These are phyloP conservation scores for Phycodurus eques DNA, from an alignment of 2,113 vertebrate genomes.

Conservation along the genomic window DNA sequence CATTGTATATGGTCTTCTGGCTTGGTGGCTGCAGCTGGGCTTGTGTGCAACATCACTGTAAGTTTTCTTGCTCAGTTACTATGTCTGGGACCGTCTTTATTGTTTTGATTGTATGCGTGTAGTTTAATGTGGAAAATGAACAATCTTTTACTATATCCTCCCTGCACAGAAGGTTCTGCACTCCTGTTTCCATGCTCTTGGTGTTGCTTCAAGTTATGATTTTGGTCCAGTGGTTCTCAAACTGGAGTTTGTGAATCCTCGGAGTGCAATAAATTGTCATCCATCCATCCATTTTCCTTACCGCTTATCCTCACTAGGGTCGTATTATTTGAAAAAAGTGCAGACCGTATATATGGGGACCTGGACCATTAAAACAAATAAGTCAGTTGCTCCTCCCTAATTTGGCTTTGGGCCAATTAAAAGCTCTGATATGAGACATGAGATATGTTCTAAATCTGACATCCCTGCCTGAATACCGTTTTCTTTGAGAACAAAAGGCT, in stretches of 20 bases:
- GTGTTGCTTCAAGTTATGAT: background rate
- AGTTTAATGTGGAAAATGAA: background rate
- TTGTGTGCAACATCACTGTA: slow-evolving; percentile 51
- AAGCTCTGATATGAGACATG: too few relatives aligned
- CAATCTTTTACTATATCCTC: background rate
- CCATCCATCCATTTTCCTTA: too few relatives aligned
- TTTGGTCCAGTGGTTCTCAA: background rate
- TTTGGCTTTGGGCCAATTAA: background rate
- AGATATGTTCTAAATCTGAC: too few relatives aligned
- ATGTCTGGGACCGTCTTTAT: background rate
- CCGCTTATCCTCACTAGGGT: too few relatives aligned
- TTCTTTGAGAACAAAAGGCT: too few relatives aligned
- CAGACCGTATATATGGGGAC: too few relatives aligned
- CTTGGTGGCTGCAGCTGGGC: slow-evolving; percentile 25
- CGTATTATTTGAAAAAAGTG: background rate
- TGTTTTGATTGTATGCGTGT: background rate
- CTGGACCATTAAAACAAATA: too few relatives aligned
- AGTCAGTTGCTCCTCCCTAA: background rate
- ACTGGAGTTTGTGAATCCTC: background rate
- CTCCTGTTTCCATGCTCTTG: background rate
- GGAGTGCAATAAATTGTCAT: background rate
- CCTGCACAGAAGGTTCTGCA: background rate
- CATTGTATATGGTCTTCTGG: slow-evolving; percentile 3
- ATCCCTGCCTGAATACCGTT: too few relatives aligned
- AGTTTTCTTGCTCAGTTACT: slow-evolving; percentile 48